A percentile compares a stretch with the other conserved stretches of the same genome.
Conservation (phyloP, 2,113 vertebrate species). For the Ardeotis arabs region DNA sequence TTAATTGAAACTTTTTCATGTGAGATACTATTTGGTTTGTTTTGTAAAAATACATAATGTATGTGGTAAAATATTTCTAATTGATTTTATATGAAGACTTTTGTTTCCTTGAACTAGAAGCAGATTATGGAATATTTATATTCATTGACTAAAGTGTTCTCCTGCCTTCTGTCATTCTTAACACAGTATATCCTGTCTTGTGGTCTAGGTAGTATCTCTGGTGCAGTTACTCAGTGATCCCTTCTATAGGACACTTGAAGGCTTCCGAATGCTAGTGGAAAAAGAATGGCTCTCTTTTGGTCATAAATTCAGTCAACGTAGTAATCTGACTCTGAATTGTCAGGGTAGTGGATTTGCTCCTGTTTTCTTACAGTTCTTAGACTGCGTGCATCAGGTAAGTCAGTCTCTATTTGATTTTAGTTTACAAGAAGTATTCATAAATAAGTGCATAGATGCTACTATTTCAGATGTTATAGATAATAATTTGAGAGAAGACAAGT, state of each 20-base stretch:
- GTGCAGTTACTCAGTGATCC: conserved; percentile 94
- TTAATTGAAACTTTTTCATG: neutral
- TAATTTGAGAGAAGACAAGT: neutral
- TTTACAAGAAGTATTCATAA: neutral
- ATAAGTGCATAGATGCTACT: neutral
- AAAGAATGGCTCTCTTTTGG: conserved; percentile 99
- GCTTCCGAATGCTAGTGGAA: conserved; percentile 93
- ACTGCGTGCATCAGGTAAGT: conserved; percentile 96
- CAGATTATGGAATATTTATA: neutral
- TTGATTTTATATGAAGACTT: neutral
- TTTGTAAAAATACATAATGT: neutral
- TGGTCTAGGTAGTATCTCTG: conserved; percentile 88
- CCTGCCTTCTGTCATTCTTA: neutral
- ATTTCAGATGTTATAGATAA: neutral
- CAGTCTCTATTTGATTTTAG: neutral
- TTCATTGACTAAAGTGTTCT: neutral
- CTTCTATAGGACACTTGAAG: conserved; percentile 95
- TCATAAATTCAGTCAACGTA: conserved; percentile 95
- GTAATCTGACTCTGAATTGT: conserved; percentile 87
- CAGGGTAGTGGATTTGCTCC: conserved; percentile 95
- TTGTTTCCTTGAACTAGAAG: neutral
- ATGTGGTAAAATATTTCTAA: neutral
- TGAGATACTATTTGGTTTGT: neutral
- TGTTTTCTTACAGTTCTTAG: conserved; percentile 94
- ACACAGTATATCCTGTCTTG: conserved; percentile 28